Percentiles rank a stretch among this genome's conserved stretches.
These are phyloP conservation scores for Phengaris arion DNA, from an alignment of 2,888 invertebrate genomes.

Conservation along the genomic window DNA sequence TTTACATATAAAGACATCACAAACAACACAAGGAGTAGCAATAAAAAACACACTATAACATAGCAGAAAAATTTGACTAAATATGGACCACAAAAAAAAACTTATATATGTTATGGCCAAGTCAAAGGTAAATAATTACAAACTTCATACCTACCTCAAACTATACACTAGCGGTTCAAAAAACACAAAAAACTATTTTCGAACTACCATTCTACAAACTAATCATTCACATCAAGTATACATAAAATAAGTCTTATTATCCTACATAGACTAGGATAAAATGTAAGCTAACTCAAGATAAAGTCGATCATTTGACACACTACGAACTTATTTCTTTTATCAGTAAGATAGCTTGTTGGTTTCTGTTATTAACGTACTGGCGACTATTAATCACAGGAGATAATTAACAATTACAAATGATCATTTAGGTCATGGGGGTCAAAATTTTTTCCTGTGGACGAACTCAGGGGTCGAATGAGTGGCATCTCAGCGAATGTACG, in stretches of 20 bases:
- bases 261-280: neutral
- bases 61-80: too few relatives aligned
- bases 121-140: neutral
- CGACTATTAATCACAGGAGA: conserved; percentile 9
- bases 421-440: neutral
- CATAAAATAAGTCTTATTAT: neutral
- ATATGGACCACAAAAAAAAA: too few relatives aligned
- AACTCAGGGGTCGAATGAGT: neutral
- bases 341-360: neutral
- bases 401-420: conserved; percentile 7
- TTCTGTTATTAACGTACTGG: neutral
- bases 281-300: neutral
- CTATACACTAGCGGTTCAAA: neutral
- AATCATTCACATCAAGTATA: neutral
- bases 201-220: neutral
- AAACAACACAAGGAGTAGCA: too few relatives aligned
- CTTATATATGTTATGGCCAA: too few relatives aligned
- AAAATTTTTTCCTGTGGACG: neutral
- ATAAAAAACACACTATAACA: too few relatives aligned
- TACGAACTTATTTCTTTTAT: neutral
- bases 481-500: too few relatives aligned
- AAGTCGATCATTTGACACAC: conserved; percentile 4
- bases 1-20: too few relatives aligned
- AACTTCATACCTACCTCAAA: neutral
- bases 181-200: neutral